Percentiles rank a stretch among this genome's conserved stretches.
These are phyloP conservation scores for Pseudotriccus pelzelni DNA, from an alignment of 2,797 vertebrate species.

Conservation along the genomic window DNA sequence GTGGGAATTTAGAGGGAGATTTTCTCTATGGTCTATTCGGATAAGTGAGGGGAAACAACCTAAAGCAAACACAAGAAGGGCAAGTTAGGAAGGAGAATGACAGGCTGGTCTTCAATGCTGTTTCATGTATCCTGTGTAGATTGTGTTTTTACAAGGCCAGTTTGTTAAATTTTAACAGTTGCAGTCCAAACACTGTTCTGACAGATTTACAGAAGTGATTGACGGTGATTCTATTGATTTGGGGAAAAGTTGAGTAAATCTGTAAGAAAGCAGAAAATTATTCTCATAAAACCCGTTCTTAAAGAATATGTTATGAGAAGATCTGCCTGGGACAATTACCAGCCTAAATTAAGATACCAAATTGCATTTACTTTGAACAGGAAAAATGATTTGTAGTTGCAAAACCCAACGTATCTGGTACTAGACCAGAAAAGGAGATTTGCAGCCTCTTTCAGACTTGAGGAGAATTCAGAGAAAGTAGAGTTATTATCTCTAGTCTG, in stretches of 20 bases:
- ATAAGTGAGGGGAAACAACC: neutral
- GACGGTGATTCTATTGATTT: neutral
- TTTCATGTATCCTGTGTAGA: neutral
- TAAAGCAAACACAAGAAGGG: neutral
- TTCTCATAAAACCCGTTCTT: neutral
- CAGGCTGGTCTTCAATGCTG: neutral
- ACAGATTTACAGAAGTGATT: neutral
- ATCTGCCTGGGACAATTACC: neutral
- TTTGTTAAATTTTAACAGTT: neutral
- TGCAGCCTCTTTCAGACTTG: neutral
- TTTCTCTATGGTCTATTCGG: neutral
- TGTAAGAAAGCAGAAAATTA: conserved; percentile 1
- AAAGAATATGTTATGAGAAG: neutral
- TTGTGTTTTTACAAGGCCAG: neutral
- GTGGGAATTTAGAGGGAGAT: conserved; percentile 1
- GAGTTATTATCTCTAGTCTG: neutral
- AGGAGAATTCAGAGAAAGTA: neutral
- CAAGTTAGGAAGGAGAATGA: neutral
- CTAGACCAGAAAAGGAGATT: neutral
- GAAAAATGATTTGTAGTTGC: neutral
- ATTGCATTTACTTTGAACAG: neutral
- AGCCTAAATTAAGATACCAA: neutral
- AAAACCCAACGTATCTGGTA: neutral
- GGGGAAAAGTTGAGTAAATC: neutral
- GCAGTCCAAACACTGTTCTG: neutral